These are phyloP conservation scores for Diplazon laetatorius DNA, from an alignment of 2,888 invertebrate genomes.

Conservation along the genomic window DNA sequence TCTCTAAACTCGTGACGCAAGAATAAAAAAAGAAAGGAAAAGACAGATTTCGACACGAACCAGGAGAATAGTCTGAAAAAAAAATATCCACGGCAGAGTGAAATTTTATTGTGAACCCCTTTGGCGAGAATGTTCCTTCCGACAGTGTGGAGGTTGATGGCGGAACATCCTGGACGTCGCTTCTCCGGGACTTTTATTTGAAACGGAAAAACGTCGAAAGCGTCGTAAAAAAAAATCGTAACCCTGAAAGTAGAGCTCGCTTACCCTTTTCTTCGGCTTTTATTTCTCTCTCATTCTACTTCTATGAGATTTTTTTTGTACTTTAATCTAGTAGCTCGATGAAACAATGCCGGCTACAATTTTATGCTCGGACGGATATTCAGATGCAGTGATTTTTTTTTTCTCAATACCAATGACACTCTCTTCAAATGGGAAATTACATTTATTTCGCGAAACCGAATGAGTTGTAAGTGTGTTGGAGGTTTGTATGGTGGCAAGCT, in stretches of 20 bases:
- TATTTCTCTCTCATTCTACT: background rate
- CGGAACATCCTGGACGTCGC: background rate
- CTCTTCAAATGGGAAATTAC: no score
- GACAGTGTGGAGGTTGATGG: background rate
- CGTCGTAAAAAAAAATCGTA: conserved; percentile 32
- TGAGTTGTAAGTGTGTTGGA: no score
- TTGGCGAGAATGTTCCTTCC: background rate
- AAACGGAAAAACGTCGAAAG: background rate
- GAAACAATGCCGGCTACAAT: background rate
- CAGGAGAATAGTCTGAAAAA: no score
- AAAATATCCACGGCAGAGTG: no score
- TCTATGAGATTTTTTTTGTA: background rate
- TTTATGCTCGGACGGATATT: background rate
- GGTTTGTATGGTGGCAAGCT: no score
- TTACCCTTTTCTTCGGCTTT: background rate
- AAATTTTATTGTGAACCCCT: background rate
- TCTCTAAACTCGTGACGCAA: no score
- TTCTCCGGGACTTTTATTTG: background rate
- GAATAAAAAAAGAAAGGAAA: no score
- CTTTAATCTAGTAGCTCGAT: background rate
- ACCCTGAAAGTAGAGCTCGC: background rate
- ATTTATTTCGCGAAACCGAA: no score
- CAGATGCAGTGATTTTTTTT: background rate
- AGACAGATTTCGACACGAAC: no score
- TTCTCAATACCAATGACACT: no score